Base-by-base conservation (phyloP, 2,888 invertebrate genomes). In the Eupithecia vulgata region DNA sequence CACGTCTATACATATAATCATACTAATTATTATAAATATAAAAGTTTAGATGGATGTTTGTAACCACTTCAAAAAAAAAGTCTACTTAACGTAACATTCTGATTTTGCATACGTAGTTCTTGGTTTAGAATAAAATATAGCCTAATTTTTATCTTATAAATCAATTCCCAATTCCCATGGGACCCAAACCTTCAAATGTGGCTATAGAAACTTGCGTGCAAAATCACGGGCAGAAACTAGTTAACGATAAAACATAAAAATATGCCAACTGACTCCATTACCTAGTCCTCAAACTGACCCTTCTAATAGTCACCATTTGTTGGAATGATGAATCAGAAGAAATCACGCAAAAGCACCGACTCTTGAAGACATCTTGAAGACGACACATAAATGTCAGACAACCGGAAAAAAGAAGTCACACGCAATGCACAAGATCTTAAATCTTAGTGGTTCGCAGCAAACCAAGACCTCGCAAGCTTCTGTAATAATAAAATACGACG, bases 321-420 rank as follows among this genome's bases (percentile, higher is more conserved):
- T 25, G 57, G 57, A 25, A 57, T 57, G 5, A 57, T 13, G 21
- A 57, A 25, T 25, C 57, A 5, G 57, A 57, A n/a, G n/a, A 57
- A 25, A 57, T 57, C 57, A 13, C 57, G 52, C 13, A 57, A 25
- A 57, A 57, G 57, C 13, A 57, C 52, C 21, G 21, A 4, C 12
- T 57, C 57, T 57, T 57, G 57, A 57, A 5, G 13, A 57, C 52
- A 10, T 57, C 57, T 57, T 57, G 57, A 57, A 5, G 13, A 57
- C 52, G 21, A 52, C 52, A 57, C 52, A 25, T 52, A 52, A 52
- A 57, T 13, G 21, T 13, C 57, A 57, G 57, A 57, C 57, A 21
- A 4, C 21, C 52, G 34, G 42, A 69, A 45, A 69, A 69, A 13
- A 67, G 35, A 25, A 37, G 59, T 68, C 57, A 59, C 68, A 40